These are phyloP conservation scores for Lycophotia porphyrea DNA, from an alignment of 2,888 invertebrate species.

Conservation along the genomic window DNA sequence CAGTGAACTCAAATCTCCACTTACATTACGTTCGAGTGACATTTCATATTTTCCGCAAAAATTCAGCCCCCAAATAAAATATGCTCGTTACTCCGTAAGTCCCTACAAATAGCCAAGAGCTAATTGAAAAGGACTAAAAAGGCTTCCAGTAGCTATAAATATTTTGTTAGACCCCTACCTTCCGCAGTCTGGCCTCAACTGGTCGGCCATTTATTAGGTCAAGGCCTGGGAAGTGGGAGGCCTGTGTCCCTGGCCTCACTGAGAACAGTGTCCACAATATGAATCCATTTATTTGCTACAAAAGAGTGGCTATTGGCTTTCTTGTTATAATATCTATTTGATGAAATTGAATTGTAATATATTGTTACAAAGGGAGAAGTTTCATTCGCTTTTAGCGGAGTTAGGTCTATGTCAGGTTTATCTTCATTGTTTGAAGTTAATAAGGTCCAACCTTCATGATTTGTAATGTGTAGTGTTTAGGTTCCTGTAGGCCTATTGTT, in stretches of 20 bases:
- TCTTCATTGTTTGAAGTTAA: background rate
- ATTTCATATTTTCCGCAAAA: background rate
- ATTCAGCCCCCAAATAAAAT: background rate
- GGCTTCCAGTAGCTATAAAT: conserved; percentile 31
- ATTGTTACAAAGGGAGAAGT: background rate
- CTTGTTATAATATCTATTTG: conserved; percentile 39
- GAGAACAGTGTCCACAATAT: conserved; percentile 39
- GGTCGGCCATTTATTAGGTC: conserved; percentile 58
- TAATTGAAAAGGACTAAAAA: conserved; percentile 49
- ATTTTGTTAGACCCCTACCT: conserved; percentile 42
- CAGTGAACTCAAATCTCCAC: conserved; percentile 13
- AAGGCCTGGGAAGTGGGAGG: conserved; percentile 56
- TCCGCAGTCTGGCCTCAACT: conserved; percentile 53
- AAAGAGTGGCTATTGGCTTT: conserved; percentile 39
- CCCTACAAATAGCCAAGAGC: conserved; percentile 10
- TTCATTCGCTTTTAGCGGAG: background rate
- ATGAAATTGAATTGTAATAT: conserved; percentile 29
- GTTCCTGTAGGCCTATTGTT: conserved; percentile 17
- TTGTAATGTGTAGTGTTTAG: background rate
- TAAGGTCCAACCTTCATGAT: background rate
- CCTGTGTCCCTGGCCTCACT: conserved; percentile 61
- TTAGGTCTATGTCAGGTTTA: background rate
- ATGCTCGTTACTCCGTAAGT: background rate
- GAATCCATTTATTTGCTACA: conserved; percentile 49
- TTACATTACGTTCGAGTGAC: background rate